Conservation (phyloP, 2,888 invertebrate genomes). For the Rhamnusium bicolor region DNA sequence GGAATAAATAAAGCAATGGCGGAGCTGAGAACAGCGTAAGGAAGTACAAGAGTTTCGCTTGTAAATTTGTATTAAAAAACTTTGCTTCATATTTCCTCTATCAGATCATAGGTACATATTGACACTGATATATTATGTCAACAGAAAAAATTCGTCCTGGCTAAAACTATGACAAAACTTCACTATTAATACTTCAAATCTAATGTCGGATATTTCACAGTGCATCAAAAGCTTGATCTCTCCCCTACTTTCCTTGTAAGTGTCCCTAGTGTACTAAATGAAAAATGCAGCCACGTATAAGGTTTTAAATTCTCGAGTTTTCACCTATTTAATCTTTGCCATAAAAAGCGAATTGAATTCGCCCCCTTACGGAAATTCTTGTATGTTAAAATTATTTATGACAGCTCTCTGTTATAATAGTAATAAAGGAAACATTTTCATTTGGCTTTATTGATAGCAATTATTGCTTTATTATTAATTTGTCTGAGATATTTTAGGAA, state of each 20-base stretch:
- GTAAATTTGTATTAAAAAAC: background rate
- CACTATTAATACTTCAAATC: constrained; percentile 6
- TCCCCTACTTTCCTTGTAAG: background rate
- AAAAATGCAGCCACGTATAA: constrained; percentile 54
- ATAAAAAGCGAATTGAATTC: constrained; percentile 49
- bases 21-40: no score
- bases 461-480: background rate
- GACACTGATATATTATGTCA: background rate
- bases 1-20: no score
- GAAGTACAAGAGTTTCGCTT: background rate
- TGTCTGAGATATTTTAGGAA: background rate
- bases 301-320: constrained; percentile 63
- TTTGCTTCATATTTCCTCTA: background rate
- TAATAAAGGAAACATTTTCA: constrained; percentile 25
- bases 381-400: constrained; percentile 14
- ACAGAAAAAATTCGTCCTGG: background rate
- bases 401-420: background rate
- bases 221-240: constrained; percentile 17
- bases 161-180: constrained; percentile 14
- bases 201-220: constrained; percentile 13
- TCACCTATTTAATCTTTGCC: constrained; percentile 63
- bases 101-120: background rate
- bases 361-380: constrained; percentile 18
- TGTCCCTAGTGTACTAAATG: constrained; percentile 44
- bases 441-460: constrained; percentile 20